These are phyloP conservation scores for Oryzias melastigma DNA, from an alignment of 2,113 vertebrate genomes.

Conservation along the genomic window DNA sequence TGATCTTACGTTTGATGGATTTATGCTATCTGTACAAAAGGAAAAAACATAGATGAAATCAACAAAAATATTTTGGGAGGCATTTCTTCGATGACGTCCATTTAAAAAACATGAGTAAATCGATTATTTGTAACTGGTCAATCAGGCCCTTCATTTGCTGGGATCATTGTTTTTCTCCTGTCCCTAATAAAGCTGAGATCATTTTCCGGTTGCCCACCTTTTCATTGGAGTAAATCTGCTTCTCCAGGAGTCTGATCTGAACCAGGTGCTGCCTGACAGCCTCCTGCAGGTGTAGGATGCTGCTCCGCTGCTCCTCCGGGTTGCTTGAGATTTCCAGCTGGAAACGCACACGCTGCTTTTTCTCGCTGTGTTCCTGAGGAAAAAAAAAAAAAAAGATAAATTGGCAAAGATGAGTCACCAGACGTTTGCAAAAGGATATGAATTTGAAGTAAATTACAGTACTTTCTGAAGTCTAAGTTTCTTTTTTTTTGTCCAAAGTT, in stretches of 20 bases:
- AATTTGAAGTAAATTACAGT: not conserved
- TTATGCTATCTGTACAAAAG: no score
- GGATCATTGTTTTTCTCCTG: no score
- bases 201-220: slow-evolving; percentile 74
- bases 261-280: slow-evolving; percentile 93
- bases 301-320: slow-evolving; percentile 96
- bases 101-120: no score
- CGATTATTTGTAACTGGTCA: no score
- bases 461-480: no score
- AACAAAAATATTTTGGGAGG: no score
- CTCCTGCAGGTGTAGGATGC: slow-evolving; percentile 94
- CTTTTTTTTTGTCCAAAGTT: no score
- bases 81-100: no score
- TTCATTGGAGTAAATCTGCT: slow-evolving; percentile 96
- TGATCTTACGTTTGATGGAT: no score
- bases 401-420: not conserved
- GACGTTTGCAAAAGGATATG: no score
- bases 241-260: slow-evolving; percentile 92
- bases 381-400: not conserved
- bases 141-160: no score
- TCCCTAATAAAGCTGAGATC: not conserved
- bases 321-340: slow-evolving; percentile 98
- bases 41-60: no score
- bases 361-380: slow-evolving; percentile 94
- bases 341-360: slow-evolving; percentile 97